Percentiles rank a stretch among this genome's conserved stretches.
These are phyloP conservation scores for Harpegnathos saltator DNA, from an alignment of 1,140 invertebrate species.

Conservation along the genomic window DNA sequence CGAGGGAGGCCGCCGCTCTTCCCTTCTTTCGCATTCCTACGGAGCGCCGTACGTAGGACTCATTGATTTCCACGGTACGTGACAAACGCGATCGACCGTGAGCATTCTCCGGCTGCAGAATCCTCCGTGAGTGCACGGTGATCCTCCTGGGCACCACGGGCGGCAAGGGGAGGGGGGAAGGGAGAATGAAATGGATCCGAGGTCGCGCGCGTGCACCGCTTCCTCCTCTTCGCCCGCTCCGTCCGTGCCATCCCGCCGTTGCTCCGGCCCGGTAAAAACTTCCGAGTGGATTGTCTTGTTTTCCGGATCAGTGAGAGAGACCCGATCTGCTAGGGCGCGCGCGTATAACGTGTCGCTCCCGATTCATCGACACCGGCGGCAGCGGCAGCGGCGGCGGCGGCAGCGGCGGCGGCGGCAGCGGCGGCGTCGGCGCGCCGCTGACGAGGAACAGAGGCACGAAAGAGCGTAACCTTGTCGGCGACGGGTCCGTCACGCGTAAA, in stretches of 20 bases:
- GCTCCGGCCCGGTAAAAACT: conserved; percentile 42
- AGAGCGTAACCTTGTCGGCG: conserved; percentile 55
- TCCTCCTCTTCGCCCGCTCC: conserved; percentile 18
- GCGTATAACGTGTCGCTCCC: conserved; percentile 32
- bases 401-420: too few species aligned
- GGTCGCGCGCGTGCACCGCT: conserved; percentile 53
- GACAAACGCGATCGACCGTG: conserved; percentile 71
- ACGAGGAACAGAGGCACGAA: conserved; percentile 40
- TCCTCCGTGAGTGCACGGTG: conserved; percentile 11
- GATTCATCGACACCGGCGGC: conserved; percentile 56
- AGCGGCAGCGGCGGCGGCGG: too few species aligned
- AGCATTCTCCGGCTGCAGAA: conserved; percentile 52
- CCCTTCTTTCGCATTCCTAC: conserved; percentile 63
- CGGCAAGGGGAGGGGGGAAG: background rate
- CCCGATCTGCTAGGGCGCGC: conserved; percentile 23
- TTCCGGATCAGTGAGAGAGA: conserved; percentile 54
- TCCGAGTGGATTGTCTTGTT: conserved; percentile 69
- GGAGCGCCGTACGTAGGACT: conserved; percentile 62
- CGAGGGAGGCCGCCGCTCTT: background rate
- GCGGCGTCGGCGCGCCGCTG: background rate
- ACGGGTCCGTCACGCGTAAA: conserved; percentile 27
- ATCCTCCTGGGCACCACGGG: background rate
- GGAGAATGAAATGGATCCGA: conserved; percentile 38
- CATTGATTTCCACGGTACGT: conserved; percentile 78
- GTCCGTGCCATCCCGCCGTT: too few species aligned